These are phyloP conservation scores for Homarus gammarus DNA, from an alignment of 2,888 invertebrate species.

Conservation along the genomic window DNA sequence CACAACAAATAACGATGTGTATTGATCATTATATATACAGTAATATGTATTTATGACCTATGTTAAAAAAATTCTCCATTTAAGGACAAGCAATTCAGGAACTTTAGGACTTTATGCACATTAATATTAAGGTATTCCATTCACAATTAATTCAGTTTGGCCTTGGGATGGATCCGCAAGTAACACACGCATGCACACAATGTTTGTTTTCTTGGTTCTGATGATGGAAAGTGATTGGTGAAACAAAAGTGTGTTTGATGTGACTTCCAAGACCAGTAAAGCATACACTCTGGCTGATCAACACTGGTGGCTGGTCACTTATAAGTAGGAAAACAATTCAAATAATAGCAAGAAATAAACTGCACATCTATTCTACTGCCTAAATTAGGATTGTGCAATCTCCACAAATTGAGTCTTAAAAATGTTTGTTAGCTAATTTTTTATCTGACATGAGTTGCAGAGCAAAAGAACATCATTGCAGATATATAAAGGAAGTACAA, in stretches of 20 bases:
- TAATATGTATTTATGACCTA: too few relatives aligned
- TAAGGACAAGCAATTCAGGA: too few relatives aligned
- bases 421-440: neutral
- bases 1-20: too few relatives aligned
- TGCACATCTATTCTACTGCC: constrained; percentile 17
- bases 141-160: too few relatives aligned
- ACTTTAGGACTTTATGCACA: too few relatives aligned
- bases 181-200: too few relatives aligned
- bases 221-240: too few relatives aligned
- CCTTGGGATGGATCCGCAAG: too few relatives aligned
- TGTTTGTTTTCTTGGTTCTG: too few relatives aligned
- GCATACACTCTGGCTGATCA: constrained; percentile 39
- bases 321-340: constrained; percentile 14
- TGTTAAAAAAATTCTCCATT: too few relatives aligned
- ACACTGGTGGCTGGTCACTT: constrained; percentile 33
- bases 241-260: neutral
- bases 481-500: constrained; percentile 34
- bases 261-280: neutral
- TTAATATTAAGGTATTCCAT: too few relatives aligned
- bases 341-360: neutral
- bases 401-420: constrained; percentile 1
- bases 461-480: constrained; percentile 28
- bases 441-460: constrained; percentile 9
- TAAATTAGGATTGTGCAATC: constrained; percentile 39
- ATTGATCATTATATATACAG: too few relatives aligned